Evolutionary conservation across 2,113 vertebrate genomes (phyloP), one percentile per base, ranked within the genome.

Genomic region (Pteronura brasiliensis): DNA sequence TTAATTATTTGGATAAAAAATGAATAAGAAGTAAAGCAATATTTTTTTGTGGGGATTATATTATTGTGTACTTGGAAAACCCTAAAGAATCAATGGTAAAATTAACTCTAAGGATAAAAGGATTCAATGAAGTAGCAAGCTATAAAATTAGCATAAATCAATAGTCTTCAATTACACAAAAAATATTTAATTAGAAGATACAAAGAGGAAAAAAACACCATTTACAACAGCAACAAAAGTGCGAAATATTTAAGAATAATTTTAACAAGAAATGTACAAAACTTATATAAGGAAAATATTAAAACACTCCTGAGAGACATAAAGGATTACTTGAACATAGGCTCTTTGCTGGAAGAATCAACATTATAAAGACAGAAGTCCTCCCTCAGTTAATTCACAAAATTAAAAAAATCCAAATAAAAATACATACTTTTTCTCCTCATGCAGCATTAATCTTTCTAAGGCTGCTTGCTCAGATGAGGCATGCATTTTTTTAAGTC

Each of bases 141-240:
- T 89, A 34, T 81, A 97, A 86, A 83, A 87, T 80, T 80, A 96
- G 59, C 79, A 39, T 67, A 92, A 97, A 85, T 29, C 15, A 82
- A 21, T n/a, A 65, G 39, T 13, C 17, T 57, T 83, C n/a, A 90
- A 47, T 89, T 93, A 72, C 0, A 86, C 23, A 79, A 27, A 69
- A 1, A 90, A 90, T 76, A 72, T n/a, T 69, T 65, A 87, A 92
- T 94, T 79, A 90, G n/a, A 49, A 15, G 14, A 65, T 14, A 80
- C 29, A 88, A 77, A 87, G 69, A 72, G 36, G 13, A 3, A 74
- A 25, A 79, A 79, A 72, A 14, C 3, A 36, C 6, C 9, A 65
- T 44, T 63, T 42, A 27, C 11, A 81, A 76, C 8, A 87, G 21
- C 55, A 93, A 81, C 18, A 57, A 92, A 96, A 79, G 25, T 4